Evolutionary conservation across 2,888 invertebrate genomes (phyloP), one percentile per base, ranked within the genome.

Genomic region (Agrotis segetum): DNA sequence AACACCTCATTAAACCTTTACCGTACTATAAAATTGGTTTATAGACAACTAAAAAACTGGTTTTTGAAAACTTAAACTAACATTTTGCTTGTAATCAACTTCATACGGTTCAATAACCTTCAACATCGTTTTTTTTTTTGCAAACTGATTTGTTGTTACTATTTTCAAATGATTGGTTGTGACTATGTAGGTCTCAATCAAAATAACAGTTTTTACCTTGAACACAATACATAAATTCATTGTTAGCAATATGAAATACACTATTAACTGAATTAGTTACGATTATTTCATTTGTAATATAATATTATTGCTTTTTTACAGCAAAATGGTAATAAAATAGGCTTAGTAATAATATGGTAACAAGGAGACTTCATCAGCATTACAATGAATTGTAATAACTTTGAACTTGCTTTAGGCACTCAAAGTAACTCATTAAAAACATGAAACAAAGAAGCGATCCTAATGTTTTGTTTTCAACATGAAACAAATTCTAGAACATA

Each of bases 401-500:
- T 24, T 46, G 11, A n/a, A 49, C 56, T 52, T 49, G 65, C 21
- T 62, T 44, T 11, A 50, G 4, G 17, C 13, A 44, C 47, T 67
- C 13, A 47, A 67, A 79, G 52, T 56, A 46, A 17, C 49, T 21
- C 56, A 65, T 40, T 40, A 40, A 40, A 40, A 29, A 40, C 40
- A 40, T 40, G 7, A 58, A 58, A 72, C 29, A 66, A 55, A 47
- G 24, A 55, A 40, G 21, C n/a, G 29, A 9, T 49, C 4, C n/a
- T 44, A 29, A 60, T 74, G 63, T n/a, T 74, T 75, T 80, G 77
- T 78, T 69, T 68, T 62, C 24, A 63, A 47, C 50, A 74, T 50
- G 17, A 24, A 67, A 53, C 58, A 44, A 46, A 16, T n/a, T 13
- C 2, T 13, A 34, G n/a, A 14, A 59, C 56, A 53, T 53, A 53